Conservation (phyloP, 2,888 invertebrate genomes). For the Patella pellucida region DNA sequence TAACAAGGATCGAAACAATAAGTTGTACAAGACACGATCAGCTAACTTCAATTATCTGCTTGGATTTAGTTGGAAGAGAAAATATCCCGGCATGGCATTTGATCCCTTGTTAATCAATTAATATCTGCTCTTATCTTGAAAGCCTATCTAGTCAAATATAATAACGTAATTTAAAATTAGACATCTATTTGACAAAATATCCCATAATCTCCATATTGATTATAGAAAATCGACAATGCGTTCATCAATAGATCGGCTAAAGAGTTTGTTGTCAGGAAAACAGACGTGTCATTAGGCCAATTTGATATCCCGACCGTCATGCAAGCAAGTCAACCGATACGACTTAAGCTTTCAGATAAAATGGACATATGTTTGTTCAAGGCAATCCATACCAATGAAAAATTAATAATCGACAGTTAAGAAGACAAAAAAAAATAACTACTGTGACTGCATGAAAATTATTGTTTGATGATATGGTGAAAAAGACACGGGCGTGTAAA, state of each 20-base stretch:
- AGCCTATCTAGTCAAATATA: too few species aligned
- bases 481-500: too few species aligned
- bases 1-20: too few species aligned
- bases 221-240: background rate
- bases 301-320: background rate
- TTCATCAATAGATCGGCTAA: background rate
- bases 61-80: too few species aligned
- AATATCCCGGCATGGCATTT: too few species aligned
- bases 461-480: background rate
- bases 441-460: background rate
- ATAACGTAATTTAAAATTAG: too few species aligned
- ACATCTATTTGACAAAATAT: too few species aligned
- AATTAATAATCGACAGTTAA: background rate
- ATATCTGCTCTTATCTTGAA: too few species aligned
- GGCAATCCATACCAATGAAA: background rate
- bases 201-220: background rate
- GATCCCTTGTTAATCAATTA: too few species aligned
- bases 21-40: too few species aligned
- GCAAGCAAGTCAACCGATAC: slow-evolving; percentile 5
- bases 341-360: background rate
- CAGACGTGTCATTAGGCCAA: background rate
- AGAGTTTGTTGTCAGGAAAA: background rate
- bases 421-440: background rate
- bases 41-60: too few species aligned
- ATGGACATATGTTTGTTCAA: background rate